These are phyloP conservation scores for Pluvialis apricaria DNA, from an alignment of 2,113 vertebrate species.

Conservation along the genomic window DNA sequence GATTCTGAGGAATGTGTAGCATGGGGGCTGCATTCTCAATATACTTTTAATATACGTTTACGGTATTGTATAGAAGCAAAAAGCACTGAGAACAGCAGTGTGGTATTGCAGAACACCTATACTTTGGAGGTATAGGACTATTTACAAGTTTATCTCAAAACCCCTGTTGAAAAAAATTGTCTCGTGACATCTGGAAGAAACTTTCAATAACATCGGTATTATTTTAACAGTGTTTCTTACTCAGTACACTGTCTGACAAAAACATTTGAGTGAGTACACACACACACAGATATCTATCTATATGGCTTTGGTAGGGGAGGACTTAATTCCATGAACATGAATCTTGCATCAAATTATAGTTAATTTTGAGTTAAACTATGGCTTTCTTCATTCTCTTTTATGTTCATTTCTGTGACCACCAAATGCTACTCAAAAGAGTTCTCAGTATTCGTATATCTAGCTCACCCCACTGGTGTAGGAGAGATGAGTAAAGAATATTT, in stretches of 20 bases:
- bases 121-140: not conserved
- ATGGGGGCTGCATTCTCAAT: not conserved
- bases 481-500: not conserved
- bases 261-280: not conserved
- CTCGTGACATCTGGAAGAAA: not conserved
- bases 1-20: not conserved
- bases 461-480: not conserved
- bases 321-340: not conserved
- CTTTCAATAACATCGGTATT: not conserved
- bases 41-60: not conserved
- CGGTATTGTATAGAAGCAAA: not conserved
- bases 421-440: not conserved
- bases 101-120: not conserved
- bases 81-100: not conserved
- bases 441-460: rapidly evolving
- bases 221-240: not conserved
- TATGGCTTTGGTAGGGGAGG: rapidly evolving
- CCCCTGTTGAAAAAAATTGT: not conserved
- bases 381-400: not conserved
- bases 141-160: not conserved
- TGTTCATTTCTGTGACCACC: not conserved
- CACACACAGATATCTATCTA: not conserved
- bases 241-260: not conserved
- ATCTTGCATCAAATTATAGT: not conserved
- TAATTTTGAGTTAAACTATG: not conserved